A percentile compares a stretch with the other conserved stretches of the same genome.
phyloP scores from a whole-genome alignment of 2,888 invertebrate genomes.

The Drosophila antonietae region DNA sequence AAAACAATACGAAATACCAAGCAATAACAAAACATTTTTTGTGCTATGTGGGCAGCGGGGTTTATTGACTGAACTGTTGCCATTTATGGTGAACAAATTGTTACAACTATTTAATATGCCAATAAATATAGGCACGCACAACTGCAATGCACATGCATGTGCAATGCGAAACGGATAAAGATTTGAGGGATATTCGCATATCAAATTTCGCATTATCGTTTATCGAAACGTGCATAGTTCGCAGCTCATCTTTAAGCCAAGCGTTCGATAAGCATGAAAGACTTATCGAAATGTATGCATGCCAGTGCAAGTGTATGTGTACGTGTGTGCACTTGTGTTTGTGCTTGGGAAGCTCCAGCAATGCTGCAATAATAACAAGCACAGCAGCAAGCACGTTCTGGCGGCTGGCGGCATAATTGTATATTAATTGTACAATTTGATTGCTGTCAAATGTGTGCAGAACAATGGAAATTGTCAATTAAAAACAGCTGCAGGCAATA shows the following conservation, averaged over 20 bases:
- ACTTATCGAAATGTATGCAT: slow-evolving; percentile 21
- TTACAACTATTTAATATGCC: slow-evolving; percentile 56
- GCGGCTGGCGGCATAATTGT: slow-evolving; percentile 12
- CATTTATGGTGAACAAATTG: slow-evolving; percentile 70
- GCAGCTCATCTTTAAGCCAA: slow-evolving; percentile 29
- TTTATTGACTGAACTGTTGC: slow-evolving; percentile 67
- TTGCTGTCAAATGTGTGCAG: slow-evolving; percentile 29
- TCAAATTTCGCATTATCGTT: slow-evolving; percentile 20
- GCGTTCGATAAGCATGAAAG: slow-evolving; percentile 19
- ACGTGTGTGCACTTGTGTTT: not conserved
- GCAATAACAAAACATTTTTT: slow-evolving; percentile 24
- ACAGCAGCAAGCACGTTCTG: not conserved
- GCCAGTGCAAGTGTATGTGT: not conserved
- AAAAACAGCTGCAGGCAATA: slow-evolving; percentile 13
- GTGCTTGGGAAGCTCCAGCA: slow-evolving; percentile 38
- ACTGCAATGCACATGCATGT: not conserved
- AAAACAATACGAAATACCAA: slow-evolving; percentile 42
- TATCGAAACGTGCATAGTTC: slow-evolving; percentile 27
- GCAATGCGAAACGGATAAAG: not conserved
- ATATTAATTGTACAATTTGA: slow-evolving; percentile 35
- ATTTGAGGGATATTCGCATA: not conserved
- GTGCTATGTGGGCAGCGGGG: slow-evolving; percentile 56
- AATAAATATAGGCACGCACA: slow-evolving; percentile 15
- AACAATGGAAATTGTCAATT: slow-evolving; percentile 41
- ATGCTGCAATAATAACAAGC: slow-evolving; percentile 21